These are phyloP conservation scores for Charaxes varanes DNA, from an alignment of 1,140 invertebrate genomes.

Conservation along the genomic window DNA sequence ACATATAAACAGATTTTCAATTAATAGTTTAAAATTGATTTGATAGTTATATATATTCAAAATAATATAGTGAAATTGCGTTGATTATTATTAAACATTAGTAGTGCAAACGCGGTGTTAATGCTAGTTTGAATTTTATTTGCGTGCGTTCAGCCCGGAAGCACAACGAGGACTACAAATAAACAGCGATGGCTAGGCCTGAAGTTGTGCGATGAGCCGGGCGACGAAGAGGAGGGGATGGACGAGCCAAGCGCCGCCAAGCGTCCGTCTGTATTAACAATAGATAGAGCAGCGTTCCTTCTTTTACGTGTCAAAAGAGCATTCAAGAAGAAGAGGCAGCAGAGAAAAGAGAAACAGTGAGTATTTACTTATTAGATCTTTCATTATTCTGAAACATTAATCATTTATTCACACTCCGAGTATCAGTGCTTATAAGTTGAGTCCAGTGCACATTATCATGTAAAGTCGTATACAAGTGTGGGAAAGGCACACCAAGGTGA, in stretches of 20 bases:
- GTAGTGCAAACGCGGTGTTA: background rate
- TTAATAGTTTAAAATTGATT: too few species aligned
- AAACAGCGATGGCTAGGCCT: constrained; percentile 69
- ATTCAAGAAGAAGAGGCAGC: constrained; percentile 91
- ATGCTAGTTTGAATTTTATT: background rate
- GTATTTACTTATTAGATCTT: too few species aligned
- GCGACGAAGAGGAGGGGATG: constrained; percentile 54
- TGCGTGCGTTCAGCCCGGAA: constrained; percentile 15
- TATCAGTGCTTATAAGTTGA: too few species aligned
- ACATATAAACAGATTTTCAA: too few species aligned
- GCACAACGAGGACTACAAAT: constrained; percentile 47
- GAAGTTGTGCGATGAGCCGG: constrained; percentile 66
- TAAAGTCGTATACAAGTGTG: too few species aligned
- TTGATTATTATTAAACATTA: background rate
- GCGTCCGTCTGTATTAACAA: constrained; percentile 79
- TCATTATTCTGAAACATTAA: too few species aligned
- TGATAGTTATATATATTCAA: too few species aligned
- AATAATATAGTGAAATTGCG: background rate
- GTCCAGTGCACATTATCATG: too few species aligned
- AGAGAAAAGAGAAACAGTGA: constrained; percentile 87
- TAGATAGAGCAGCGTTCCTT: constrained; percentile 90
- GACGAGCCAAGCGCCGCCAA: constrained; percentile 62
- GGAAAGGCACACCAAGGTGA: too few species aligned
- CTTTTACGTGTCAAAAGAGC: constrained; percentile 90
- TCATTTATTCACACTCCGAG: too few species aligned